Evolutionary conservation across 2,888 invertebrate species (phyloP).

Genomic region (Drosophila lutescens): DNA sequence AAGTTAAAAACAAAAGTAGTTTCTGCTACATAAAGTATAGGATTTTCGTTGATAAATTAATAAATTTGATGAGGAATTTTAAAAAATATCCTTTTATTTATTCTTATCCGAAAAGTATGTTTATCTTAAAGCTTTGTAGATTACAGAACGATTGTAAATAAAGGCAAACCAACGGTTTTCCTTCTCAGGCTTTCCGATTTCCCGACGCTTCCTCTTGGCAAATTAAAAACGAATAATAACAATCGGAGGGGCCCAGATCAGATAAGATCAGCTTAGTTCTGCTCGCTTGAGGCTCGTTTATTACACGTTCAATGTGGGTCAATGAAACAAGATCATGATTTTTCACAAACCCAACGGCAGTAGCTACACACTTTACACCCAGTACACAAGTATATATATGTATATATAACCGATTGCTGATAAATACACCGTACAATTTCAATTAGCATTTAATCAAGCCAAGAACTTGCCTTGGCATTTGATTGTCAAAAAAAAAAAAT

Average conservation of each 20-base stretch:
- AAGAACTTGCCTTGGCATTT: conserved; percentile 52
- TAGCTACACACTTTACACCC: conserved; percentile 7
- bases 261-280: conserved; percentile 33
- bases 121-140: neutral
- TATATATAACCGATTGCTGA: conserved; percentile 22
- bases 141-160: too few species aligned
- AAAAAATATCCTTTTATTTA: too few species aligned
- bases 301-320: conserved; percentile 47
- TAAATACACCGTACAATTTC: conserved; percentile 44
- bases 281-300: conserved; percentile 17
- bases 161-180: too few species aligned
- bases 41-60: too few species aligned
- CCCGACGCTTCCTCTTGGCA: conserved; percentile 6
- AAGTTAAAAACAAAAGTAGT: too few species aligned
- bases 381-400: neutral
- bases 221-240: conserved; percentile 1
- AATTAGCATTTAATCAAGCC: conserved; percentile 55
- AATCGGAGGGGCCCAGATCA: conserved; percentile 8
- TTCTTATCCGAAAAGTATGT: too few species aligned
- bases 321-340: conserved; percentile 50
- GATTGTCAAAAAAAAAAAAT: conserved; percentile 39
- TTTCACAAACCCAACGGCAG: conserved; percentile 34
- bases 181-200: neutral
- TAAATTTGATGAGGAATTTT: too few species aligned
- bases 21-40: too few species aligned